Base-by-base conservation (phyloP, 2,113 vertebrate species). In the Geococcyx californianus region DNA sequence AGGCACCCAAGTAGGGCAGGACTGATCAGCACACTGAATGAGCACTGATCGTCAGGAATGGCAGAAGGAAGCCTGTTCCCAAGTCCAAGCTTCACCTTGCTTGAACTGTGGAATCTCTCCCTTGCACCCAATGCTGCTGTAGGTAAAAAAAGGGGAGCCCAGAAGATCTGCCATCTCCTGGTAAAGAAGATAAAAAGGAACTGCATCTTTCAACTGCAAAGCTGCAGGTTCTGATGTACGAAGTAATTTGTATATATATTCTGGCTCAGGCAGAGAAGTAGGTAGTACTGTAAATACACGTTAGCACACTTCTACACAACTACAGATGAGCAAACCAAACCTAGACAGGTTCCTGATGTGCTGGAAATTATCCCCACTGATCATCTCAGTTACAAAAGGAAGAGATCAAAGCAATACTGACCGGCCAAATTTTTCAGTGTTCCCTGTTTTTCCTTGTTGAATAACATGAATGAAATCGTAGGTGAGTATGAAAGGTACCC, bases 381-480 rank as follows among this genome's bases (percentile, higher is more conserved):
- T 56, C 42, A 84, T 28, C 28, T 52, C 28, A 28, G n/a, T 52
- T 72, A 87, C 18, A 79, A 72, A 63, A 42, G 44, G 7, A 69
- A 89, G 8, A 91, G 64, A 88, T 3, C 3, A 84, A 79, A 86
- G 10, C 23, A 63, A 75, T 31, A 98, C 98, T 96, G 76, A 99
- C 99, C 99, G 98, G 96, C 98, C 99, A 98, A 99, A 99, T 86
- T 99, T 99, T 88, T 99, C 99, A 1, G 99, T 99, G 98, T 99
- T 99, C 85, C 99, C 98, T 10, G 99, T 99, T 98, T 99, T 99
- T 79, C 99, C 99, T 98, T 99, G 98, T 94, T 99, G 99, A 92
- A 99, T 99, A 95, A 99, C 99, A 36, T 99, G 99, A 97, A 99
- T 99, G 97, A 99, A 99, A 98, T 99, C 99, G 69, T 99, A 99